Evolutionary conservation across 2,888 invertebrate species (phyloP).

Genomic region (Pyrocoelia pectoralis): DNA sequence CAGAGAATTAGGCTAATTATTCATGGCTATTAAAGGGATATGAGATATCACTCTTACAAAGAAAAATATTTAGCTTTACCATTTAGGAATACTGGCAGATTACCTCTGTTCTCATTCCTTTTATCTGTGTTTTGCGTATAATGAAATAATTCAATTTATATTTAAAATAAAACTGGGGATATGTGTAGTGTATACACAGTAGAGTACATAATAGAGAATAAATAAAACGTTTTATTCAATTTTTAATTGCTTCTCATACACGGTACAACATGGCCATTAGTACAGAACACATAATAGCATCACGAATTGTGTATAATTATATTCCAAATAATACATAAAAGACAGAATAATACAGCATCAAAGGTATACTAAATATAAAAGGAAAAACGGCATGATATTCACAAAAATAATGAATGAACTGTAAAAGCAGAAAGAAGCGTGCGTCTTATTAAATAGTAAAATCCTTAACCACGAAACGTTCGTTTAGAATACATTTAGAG

Average conservation of each 20-base stretch:
- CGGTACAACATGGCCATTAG: slow-evolving; percentile 34
- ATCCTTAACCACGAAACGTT: slow-evolving; percentile 38
- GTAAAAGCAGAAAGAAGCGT: slow-evolving; percentile 35
- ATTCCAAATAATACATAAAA: slow-evolving; percentile 35
- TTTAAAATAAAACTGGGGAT: slow-evolving; percentile 12
- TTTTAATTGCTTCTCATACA: slow-evolving; percentile 35
- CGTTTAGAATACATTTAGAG: slow-evolving; percentile 41
- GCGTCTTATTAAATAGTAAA: slow-evolving; percentile 40
- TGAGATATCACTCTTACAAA: too few relatives aligned
- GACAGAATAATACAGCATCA: slow-evolving; percentile 36
- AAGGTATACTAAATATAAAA: slow-evolving; percentile 32
- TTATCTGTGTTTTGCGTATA: slow-evolving; percentile 1
- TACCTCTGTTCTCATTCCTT: too few relatives aligned
- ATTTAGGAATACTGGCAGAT: too few relatives aligned
- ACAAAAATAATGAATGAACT: slow-evolving; percentile 37
- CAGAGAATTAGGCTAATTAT: too few relatives aligned
- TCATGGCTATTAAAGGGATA: too few relatives aligned
- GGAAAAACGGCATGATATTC: slow-evolving; percentile 34
- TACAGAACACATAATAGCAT: slow-evolving; percentile 36
- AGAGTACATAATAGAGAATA: slow-evolving; percentile 19
- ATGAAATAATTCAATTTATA: slow-evolving; percentile 2
- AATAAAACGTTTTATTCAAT: slow-evolving; percentile 32
- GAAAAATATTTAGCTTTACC: too few relatives aligned
- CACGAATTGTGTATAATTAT: slow-evolving; percentile 38
- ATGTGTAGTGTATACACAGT: slow-evolving; percentile 10